phyloP scores from a whole-genome alignment of 2,113 vertebrate genomes.

The Haemorhous mexicanus region DNA sequence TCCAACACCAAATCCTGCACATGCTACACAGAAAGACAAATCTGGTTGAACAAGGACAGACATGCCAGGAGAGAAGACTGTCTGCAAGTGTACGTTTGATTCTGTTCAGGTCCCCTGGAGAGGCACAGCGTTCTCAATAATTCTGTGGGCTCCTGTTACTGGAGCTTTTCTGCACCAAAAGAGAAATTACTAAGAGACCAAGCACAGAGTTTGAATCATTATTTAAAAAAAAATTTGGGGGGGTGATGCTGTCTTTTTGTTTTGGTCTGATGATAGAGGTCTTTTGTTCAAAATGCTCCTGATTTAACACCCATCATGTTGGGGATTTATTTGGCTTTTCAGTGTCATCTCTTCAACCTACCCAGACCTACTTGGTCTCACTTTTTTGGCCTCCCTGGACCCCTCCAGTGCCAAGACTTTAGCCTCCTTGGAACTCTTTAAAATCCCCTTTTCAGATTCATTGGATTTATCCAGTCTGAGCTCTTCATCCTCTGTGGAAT shows the following conservation, averaged over 20 bases:
- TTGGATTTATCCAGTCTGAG: slow-evolving; percentile 58
- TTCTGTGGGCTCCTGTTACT: background rate
- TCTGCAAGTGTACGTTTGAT: rapidly evolving
- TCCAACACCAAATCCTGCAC: background rate
- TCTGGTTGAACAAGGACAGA: background rate
- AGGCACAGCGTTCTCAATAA: background rate
- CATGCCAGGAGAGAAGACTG: background rate
- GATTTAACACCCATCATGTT: background rate
- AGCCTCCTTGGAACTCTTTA: slow-evolving; percentile 52
- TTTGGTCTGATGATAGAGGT: background rate
- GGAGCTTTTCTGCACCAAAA: background rate
- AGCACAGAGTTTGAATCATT: background rate
- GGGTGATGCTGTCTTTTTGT: background rate
- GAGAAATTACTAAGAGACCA: background rate
- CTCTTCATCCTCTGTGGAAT: slow-evolving; percentile 58
- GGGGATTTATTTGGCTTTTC: slow-evolving; percentile 36
- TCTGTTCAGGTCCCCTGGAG: background rate
- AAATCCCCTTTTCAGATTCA: slow-evolving; percentile 58
- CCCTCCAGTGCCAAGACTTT: slow-evolving; percentile 44
- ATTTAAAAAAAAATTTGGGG: background rate
- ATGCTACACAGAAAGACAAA: background rate
- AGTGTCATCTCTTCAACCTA: slow-evolving; percentile 6
- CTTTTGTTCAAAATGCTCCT: background rate
- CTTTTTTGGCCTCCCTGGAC: slow-evolving; percentile 58
- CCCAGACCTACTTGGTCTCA: slow-evolving; percentile 42